Evolutionary conservation across 2,888 invertebrate genomes (phyloP), one percentile per base, ranked within the genome.

Genomic region (Chalcis sispes): DNA sequence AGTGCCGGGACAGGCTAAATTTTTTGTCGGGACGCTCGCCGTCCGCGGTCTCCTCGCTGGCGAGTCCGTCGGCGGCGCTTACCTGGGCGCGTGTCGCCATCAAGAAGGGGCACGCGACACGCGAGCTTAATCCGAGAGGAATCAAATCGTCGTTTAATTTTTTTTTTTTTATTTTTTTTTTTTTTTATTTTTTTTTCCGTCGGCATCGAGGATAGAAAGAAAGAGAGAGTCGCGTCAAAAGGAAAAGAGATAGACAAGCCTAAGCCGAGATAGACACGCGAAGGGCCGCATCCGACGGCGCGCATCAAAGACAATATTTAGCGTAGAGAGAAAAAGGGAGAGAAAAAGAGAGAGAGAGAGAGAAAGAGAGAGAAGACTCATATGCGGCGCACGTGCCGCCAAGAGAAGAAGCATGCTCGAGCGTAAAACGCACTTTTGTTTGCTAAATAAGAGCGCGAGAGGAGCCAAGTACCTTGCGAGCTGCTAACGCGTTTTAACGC

Each of bases 221-320:
- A 3, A n/a, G 20, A 5, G 18, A 50, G 23, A n/a, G 1, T 20
- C 36, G 58, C 36, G 58, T 32, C 10, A n/a, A n/a, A n/a, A n/a
- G n/a, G n/a, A n/a, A n/a, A n/a, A n/a, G n/a, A n/a, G n/a, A n/a
- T 0, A 36, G 59, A 18, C 2, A 15, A 18, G 56, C n/a, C 5
- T 2, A 18, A 15, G 48, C 20, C 25, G 75, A 64, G 77, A 66
- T 61, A n/a, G 78, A 52, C 42, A 61, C n/a, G n/a, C n/a, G n/a
- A 46, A 70, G 58, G n/a, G 78, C 79, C 79, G 84, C 80, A 84
- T 83, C 85, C 87, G 87, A 86, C 87, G 86, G 87, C 81, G 80
- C 83, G 84, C 86, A 82, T 88, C 87, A 88, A 88, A 88, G 88
- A 88, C 87, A 87, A 88, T 87, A 83, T 87, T 86, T 84, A 85